These are phyloP conservation scores for Xylocopa sonorina DNA, from an alignment of 1,140 invertebrate species.

Conservation along the genomic window DNA sequence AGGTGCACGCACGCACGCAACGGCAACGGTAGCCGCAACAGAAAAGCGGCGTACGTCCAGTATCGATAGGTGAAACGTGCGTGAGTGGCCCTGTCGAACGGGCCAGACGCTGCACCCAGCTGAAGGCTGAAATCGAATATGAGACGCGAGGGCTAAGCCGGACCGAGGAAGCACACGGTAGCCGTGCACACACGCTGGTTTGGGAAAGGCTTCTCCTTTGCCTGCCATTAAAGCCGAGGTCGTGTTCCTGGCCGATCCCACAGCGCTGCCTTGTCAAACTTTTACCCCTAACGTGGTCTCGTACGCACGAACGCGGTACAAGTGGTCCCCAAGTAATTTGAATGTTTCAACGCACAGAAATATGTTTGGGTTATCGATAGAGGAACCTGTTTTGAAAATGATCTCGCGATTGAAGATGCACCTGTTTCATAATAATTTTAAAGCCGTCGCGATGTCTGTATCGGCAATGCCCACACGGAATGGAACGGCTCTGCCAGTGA, in stretches of 20 bases:
- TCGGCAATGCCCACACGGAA: too few relatives aligned
- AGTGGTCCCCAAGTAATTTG: too few relatives aligned
- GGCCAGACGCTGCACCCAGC: slow-evolving; percentile 24
- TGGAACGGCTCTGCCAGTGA: slow-evolving; percentile 37
- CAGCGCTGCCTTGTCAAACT: slow-evolving; percentile 37
- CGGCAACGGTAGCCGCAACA: slow-evolving; percentile 46
- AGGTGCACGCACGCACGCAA: slow-evolving; percentile 36
- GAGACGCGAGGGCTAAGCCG: slow-evolving; percentile 69
- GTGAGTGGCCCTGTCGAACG: slow-evolving; percentile 57
- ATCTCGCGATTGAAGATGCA: too few relatives aligned
- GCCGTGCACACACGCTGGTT: slow-evolving; percentile 45
- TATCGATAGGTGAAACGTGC: slow-evolving; percentile 67
- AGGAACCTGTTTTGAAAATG: too few relatives aligned
- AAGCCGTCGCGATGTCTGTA: too few relatives aligned
- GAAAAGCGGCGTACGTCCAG: slow-evolving; percentile 48
- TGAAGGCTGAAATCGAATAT: slow-evolving; percentile 75
- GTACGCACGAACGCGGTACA: too few relatives aligned
- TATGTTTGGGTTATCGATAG: too few relatives aligned
- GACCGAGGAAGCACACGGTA: slow-evolving; percentile 67
- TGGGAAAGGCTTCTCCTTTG: slow-evolving; percentile 71
- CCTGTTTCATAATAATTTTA: too few relatives aligned
- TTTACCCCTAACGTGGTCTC: too few relatives aligned
- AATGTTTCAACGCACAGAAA: too few relatives aligned
- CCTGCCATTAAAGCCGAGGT: slow-evolving; percentile 62
- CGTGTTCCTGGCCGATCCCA: slow-evolving; percentile 29